Percentiles rank a stretch among this genome's conserved stretches.
Evolutionary conservation across 2,113 vertebrate genomes (phyloP).

Genomic region (Gallinago undulata): DNA sequence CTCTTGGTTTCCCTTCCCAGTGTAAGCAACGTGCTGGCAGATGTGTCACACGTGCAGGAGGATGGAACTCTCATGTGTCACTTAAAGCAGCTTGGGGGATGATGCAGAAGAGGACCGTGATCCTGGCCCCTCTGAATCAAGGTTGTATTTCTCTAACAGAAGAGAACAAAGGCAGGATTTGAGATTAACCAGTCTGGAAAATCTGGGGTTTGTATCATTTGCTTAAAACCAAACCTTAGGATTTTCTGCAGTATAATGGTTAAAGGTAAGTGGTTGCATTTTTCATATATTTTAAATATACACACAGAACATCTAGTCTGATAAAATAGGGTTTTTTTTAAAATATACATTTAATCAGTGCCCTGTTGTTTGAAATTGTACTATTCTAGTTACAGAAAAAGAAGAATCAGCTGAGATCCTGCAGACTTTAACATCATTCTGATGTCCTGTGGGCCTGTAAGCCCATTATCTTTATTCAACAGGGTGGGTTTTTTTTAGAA

Average conservation of each 20-base stretch:
- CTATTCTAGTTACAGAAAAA: neutral
- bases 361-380: neutral
- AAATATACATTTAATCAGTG: neutral
- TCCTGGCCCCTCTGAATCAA: neutral
- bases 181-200: neutral
- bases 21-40: neutral
- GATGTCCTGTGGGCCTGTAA: neutral
- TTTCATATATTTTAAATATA: neutral
- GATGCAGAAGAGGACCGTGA: neutral
- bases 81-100: neutral
- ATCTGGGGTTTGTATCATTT: neutral
- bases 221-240: neutral
- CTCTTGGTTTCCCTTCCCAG: neutral
- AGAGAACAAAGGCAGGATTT: neutral
- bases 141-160: neutral
- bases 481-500: neutral
- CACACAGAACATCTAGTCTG: neutral
- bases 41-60: neutral
- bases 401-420: neutral
- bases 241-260: neutral
- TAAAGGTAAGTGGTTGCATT: neutral
- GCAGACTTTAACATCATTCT: neutral
- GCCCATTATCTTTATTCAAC: neutral
- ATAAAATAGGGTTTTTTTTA: neutral
- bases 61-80: neutral